phyloP scores from a whole-genome alignment of 1,140 invertebrate species.

The Helicorthomorpha holstii region DNA sequence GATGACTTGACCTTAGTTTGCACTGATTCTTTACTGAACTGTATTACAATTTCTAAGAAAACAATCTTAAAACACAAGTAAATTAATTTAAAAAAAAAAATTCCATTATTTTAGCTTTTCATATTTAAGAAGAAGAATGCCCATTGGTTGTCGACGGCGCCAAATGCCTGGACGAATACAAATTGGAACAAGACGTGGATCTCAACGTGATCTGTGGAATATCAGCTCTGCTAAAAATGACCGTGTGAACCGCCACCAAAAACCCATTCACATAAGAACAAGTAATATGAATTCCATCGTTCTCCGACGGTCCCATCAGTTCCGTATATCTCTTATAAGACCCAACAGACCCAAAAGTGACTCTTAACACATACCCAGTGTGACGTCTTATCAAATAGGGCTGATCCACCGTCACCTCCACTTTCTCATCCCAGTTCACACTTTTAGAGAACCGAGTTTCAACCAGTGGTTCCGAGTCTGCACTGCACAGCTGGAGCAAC shows the following conservation, averaged over 20 bases:
- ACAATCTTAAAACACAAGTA: too few species aligned
- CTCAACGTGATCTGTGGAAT: too few species aligned
- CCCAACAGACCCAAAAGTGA: slow-evolving; percentile 4
- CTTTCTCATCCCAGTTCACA: slow-evolving; percentile 5
- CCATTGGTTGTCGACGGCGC: too few species aligned
- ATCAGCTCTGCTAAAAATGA: slow-evolving; percentile 5
- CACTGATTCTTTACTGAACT: too few species aligned
- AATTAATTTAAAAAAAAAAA: too few species aligned
- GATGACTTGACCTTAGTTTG: too few species aligned
- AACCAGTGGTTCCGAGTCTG: neutral
- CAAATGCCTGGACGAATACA: too few species aligned
- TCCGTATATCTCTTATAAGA: slow-evolving; percentile 6
- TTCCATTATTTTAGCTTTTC: too few species aligned
- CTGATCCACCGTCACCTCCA: slow-evolving; percentile 2
- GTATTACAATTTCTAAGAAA: too few species aligned
- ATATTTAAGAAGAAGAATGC: too few species aligned
- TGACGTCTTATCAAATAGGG: slow-evolving; percentile 2
- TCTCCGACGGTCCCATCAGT: slow-evolving; percentile 6
- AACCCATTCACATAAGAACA: slow-evolving; percentile 8
- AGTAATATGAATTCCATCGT: slow-evolving; percentile 7
- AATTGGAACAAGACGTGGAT: too few species aligned
- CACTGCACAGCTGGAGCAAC: neutral
- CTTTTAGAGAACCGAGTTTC: slow-evolving; percentile 2
- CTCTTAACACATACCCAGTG: neutral
- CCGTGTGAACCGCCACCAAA: slow-evolving; percentile 7